Percentiles rank a stretch among this genome's conserved stretches.
Conservation (phyloP, 2,113 vertebrate genomes). For the Brachyhypopomus gauderio region DNA sequence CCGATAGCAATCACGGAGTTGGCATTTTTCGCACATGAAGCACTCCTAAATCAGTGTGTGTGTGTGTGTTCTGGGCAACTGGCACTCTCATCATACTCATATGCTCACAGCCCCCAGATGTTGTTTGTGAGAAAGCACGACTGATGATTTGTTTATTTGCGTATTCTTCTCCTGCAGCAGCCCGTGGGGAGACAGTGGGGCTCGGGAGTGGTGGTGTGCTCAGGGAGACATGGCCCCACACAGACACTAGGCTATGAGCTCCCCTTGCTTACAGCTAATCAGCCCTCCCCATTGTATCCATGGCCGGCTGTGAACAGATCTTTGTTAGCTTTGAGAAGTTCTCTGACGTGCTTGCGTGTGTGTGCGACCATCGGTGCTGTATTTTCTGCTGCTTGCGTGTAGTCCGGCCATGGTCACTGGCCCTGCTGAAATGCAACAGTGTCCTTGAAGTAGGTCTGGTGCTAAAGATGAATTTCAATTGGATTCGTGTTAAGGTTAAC, state of each 20-base stretch:
- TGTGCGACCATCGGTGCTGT: no score
- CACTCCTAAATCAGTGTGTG: background rate
- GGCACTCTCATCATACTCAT: conserved; percentile 32
- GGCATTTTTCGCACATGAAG: conserved; percentile 27
- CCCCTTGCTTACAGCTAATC: background rate
- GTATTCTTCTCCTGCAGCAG: conserved; percentile 71
- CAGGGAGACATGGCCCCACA: conserved; percentile 59
- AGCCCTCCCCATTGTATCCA: background rate
- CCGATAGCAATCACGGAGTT: background rate
- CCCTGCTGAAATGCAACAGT: background rate
- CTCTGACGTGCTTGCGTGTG: no score
- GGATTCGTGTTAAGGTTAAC: conserved; percentile 7
- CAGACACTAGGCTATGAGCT: conserved; percentile 60
- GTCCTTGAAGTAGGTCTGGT: background rate
- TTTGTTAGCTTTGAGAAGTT: no score
- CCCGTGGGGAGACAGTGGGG: conserved; percentile 63
- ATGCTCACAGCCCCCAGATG: conserved; percentile 23
- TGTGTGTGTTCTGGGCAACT: background rate
- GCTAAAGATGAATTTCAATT: background rate
- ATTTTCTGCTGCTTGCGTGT: no score
- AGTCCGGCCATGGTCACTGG: background rate
- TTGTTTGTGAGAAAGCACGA: conserved; percentile 49
- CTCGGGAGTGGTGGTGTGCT: conserved; percentile 62
- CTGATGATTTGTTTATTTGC: conserved; percentile 53
- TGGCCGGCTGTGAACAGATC: background rate